Percentiles rank a stretch among this genome's conserved stretches.
Conservation (phyloP, 2,113 vertebrate genomes). For the Murina feae region DNA sequence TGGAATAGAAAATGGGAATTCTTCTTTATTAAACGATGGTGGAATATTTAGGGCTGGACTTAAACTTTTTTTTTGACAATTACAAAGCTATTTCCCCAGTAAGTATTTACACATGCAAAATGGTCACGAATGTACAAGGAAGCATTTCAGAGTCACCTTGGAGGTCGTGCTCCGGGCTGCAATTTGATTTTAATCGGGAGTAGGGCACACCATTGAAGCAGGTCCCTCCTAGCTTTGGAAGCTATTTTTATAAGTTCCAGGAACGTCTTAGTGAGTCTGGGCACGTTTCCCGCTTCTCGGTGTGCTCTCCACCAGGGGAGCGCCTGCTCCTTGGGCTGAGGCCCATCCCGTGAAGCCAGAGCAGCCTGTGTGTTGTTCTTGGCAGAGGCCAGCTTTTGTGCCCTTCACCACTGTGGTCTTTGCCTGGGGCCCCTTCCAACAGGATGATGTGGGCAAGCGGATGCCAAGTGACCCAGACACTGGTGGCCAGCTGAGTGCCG, state of each 20-base stretch:
- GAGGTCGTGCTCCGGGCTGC: accelerated
- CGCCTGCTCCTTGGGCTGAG: neutral
- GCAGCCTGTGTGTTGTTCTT: neutral
- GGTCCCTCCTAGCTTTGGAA: neutral
- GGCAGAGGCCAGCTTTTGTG: neutral
- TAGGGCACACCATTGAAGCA: neutral
- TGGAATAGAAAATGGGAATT: neutral
- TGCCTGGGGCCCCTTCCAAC: constrained; percentile 22
- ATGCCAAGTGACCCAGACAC: constrained; percentile 40
- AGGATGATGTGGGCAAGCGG: neutral
- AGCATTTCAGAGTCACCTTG: neutral
- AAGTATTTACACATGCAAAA: neutral
- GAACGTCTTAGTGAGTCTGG: neutral
- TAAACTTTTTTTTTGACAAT: neutral
- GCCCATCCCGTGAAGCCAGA: neutral
- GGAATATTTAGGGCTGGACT: neutral
- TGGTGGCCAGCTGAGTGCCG: neutral
- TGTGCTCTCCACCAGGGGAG: neutral
- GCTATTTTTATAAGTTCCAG: neutral
- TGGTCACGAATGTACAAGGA: neutral
- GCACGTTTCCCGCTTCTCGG: accelerated
- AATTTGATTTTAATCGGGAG: neutral
- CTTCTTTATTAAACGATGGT: neutral
- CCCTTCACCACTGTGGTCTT: neutral
- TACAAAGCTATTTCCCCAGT: neutral